A percentile compares a stretch with the other conserved stretches of the same genome.
These are phyloP conservation scores for Byasa hedistus DNA, from an alignment of 2,888 invertebrate genomes.

Conservation along the genomic window DNA sequence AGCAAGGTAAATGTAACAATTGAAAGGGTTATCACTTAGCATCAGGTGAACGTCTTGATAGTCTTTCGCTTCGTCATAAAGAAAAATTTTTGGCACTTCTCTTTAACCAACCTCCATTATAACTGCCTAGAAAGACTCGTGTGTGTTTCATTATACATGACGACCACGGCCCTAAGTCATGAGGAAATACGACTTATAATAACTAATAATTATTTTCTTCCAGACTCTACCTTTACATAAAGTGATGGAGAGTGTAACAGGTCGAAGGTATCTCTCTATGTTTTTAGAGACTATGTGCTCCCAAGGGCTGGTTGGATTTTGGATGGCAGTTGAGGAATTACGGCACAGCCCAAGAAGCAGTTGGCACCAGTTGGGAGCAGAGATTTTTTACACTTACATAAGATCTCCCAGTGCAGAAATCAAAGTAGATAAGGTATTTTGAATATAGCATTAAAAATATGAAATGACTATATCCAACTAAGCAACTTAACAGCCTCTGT, in stretches of 20 bases:
- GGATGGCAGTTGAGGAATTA: slow-evolving; percentile 92
- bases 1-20: slow-evolving; percentile 53
- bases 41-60: too few species aligned
- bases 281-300: slow-evolving; percentile 91
- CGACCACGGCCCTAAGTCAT: too few species aligned
- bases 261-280: slow-evolving; percentile 88
- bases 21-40: neutral
- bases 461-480: too few species aligned
- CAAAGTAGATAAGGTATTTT: slow-evolving; percentile 85
- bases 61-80: too few species aligned
- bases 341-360: slow-evolving; percentile 86
- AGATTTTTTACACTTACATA: slow-evolving; percentile 94
- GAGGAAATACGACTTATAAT: too few species aligned
- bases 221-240: slow-evolving; percentile 86
- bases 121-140: too few species aligned
- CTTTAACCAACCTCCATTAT: too few species aligned
- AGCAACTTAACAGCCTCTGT: too few species aligned
- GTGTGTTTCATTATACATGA: too few species aligned
- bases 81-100: too few species aligned
- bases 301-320: slow-evolving; percentile 91
- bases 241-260: slow-evolving; percentile 88
- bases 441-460: too few species aligned
- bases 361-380: slow-evolving; percentile 93
- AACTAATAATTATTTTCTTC: too few species aligned
- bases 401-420: slow-evolving; percentile 89